Evolutionary conservation across 2,888 invertebrate species (phyloP).

Genomic region (Acheta domesticus): DNA sequence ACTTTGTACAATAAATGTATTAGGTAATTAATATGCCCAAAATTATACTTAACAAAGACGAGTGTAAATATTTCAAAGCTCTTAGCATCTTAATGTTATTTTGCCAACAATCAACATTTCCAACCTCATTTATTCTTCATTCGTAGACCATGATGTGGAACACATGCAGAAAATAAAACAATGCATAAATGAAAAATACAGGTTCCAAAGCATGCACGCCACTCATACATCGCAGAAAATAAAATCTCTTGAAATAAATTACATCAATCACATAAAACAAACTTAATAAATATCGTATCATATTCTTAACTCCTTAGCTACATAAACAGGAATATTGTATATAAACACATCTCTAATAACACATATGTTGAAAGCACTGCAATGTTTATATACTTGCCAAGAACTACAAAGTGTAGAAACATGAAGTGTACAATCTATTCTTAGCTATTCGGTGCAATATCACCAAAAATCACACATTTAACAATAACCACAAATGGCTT

Average conservation of each 20-base stretch:
- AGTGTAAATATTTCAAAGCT: neutral
- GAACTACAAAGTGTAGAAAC: neutral
- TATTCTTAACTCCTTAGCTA: neutral
- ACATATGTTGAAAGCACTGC: neutral
- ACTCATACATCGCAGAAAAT: neutral
- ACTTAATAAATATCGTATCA: neutral
- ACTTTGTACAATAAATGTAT: neutral
- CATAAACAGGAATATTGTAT: neutral
- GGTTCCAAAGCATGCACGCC: neutral
- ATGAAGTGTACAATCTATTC: neutral
- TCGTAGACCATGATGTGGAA: neutral
- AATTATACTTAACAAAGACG: neutral
- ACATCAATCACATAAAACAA: neutral
- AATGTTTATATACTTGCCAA: neutral
- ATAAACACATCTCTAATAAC: neutral
- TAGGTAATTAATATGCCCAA: neutral
- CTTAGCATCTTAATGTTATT: neutral
- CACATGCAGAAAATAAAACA: neutral
- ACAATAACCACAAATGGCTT: no score
- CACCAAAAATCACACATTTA: neutral
- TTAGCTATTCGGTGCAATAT: neutral
- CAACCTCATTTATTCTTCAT: neutral
- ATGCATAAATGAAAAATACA: neutral
- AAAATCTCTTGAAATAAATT: conserved; percentile 1
- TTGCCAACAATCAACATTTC: neutral